Evolutionary conservation across 2,888 invertebrate genomes (phyloP).

Genomic region (Tenthredo mesomela): DNA sequence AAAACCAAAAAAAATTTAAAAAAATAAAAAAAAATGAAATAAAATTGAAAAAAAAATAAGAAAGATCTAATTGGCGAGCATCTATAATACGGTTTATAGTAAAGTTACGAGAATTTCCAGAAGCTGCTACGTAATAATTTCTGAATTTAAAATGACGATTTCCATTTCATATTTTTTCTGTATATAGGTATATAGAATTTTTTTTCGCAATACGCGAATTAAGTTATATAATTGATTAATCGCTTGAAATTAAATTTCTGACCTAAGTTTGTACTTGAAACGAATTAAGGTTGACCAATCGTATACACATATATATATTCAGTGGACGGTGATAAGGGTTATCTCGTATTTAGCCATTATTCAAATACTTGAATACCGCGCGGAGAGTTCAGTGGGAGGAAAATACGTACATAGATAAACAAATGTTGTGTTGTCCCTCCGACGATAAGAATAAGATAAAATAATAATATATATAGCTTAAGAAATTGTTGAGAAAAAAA

Average conservation of each 20-base stretch:
- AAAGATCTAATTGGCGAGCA: neutral
- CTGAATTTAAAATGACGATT: neutral
- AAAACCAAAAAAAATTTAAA: neutral
- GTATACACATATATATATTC: neutral
- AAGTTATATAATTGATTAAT: neutral
- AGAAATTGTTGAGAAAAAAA: neutral
- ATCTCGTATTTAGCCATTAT: neutral
- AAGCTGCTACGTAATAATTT: neutral
- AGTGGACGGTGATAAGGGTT: neutral
- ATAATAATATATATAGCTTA: neutral
- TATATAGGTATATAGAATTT: too few relatives aligned
- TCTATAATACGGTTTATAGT: neutral
- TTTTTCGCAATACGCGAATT: neutral
- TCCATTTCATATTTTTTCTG: neutral
- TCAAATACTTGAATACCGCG: neutral
- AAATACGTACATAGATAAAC: neutral
- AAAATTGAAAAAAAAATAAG: neutral
- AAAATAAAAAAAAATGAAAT: too few relatives aligned
- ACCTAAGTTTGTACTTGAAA: neutral
- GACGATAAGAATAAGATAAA: neutral
- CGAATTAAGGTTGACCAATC: neutral
- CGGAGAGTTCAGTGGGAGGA: neutral
- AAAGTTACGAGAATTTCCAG: neutral
- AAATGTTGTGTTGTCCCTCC: constrained; percentile 15
- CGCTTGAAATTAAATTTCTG: neutral